These are phyloP conservation scores for Semnornis frantzii DNA, from an alignment of 2,113 vertebrate genomes.

Conservation along the genomic window DNA sequence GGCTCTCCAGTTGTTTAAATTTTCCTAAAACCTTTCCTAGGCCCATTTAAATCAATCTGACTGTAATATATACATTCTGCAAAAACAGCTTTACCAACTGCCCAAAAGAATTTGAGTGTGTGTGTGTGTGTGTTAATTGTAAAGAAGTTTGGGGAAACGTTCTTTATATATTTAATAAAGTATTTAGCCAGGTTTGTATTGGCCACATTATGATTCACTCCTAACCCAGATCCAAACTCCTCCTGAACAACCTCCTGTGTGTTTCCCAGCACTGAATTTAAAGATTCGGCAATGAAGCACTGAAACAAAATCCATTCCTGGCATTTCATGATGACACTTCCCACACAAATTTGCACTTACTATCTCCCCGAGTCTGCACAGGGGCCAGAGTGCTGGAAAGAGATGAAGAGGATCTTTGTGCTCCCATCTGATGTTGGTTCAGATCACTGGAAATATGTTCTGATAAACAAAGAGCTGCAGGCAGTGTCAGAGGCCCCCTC, in stretches of 20 bases:
- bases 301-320: background rate
- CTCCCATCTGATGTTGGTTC: background rate
- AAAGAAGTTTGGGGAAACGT: no score
- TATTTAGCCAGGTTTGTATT: no score
- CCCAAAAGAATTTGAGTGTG: no score
- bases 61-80: no score
- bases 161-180: no score
- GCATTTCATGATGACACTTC: background rate
- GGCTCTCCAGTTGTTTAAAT: no score
- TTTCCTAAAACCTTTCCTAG: no score
- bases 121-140: no score
- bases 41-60: no score
- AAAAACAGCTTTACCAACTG: no score
- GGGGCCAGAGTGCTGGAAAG: background rate
- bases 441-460: conserved; percentile 10
- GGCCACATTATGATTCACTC: no score
- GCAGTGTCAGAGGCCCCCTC: background rate
- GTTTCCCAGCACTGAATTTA: background rate
- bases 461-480: conserved; percentile 51
- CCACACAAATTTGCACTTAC: background rate
- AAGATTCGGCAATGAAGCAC: background rate
- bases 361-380: background rate
- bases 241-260: background rate
- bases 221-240: no score
- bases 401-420: background rate